Evolutionary conservation across 2,888 invertebrate genomes (phyloP), one percentile per base, ranked within the genome.

Genomic region (Leptura quadrifasciata): DNA sequence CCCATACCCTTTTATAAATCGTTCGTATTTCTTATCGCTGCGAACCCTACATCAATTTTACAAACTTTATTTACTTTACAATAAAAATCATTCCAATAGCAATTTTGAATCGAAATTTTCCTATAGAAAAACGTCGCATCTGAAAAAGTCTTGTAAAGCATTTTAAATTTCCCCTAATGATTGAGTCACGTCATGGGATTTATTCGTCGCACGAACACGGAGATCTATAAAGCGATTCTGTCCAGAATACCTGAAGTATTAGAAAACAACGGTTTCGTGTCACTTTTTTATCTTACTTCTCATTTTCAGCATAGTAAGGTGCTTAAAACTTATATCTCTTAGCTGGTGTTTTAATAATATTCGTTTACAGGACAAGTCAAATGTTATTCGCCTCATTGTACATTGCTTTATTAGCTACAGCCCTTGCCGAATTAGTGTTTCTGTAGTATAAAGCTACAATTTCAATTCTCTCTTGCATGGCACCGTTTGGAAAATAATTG

Each of bases 1-100:
- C 6, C 27, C 6, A 31, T 31, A 31, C 6, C 0, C 8, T 8
- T 2, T 31, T 31, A 31, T 31, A 31, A 31, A 31, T 5, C 5
- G 0, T 47, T 5, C 1, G 47, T n/a, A 3, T 47, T n/a, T 47
- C 3, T n/a, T 47, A 1, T 47, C n/a, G n/a, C 15, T n/a, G n/a
- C n/a, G n/a, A 15, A 15, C n/a, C n/a, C 3, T 47, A 47, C n/a
- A 15, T 47, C 47, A 47, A 47, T 47, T 47, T n/a, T n/a, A 4
- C 47, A 47, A 35, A 47, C 47, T 47, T 47, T 47, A 47, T 47
- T 47, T 47, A 47, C 47, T 17, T 47, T 47, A 47, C 47, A 47
- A 47, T 47, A n/a, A 47, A 47, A 47, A 47, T 47, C 15, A 47
- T 47, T 47, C 47, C 47, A 2, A n/a, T 47, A 47, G n/a, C 15